Conservation (phyloP, 2,888 invertebrate genomes). For the Nephrotoma appendiculata region DNA sequence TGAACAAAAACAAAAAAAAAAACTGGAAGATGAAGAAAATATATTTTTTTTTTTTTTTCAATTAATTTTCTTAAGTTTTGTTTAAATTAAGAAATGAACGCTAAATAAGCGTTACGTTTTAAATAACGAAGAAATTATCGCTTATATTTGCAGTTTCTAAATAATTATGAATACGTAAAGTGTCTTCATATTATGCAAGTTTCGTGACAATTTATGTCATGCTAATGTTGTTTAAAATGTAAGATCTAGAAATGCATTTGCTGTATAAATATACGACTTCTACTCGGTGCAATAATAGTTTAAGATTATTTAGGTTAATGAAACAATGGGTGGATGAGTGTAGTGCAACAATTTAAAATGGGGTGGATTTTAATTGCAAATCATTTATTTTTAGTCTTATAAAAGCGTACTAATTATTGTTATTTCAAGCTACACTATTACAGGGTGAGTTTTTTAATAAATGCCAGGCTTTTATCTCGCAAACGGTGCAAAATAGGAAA, state of each 20-base stretch:
- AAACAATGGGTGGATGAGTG: neutral
- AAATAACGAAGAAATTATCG: neutral
- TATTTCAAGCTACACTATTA: too few species aligned
- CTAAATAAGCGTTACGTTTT: neutral
- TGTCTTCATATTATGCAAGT: neutral
- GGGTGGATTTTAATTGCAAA: neutral
- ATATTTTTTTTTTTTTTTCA: neutral
- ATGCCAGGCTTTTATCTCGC: too few species aligned
- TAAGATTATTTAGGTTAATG: neutral
- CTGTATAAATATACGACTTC: neutral
- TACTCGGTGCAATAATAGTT: neutral
- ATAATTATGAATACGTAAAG: neutral
- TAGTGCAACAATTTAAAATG: neutral
- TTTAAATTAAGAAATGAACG: neutral
- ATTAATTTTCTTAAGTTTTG: conserved; percentile 17
- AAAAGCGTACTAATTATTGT: neutral
- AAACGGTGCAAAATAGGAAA: too few species aligned
- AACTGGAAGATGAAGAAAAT: neutral
- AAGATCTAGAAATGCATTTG: neutral
- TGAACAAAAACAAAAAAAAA: neutral
- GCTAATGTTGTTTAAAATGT: neutral
- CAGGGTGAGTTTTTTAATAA: too few species aligned
- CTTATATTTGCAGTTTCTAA: neutral
- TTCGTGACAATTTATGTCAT: neutral
- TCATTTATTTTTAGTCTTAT: neutral